A percentile compares a stretch with the other conserved stretches of the same genome.
Evolutionary conservation across 2,113 vertebrate species (phyloP).

Genomic region (Echinops telfairi): DNA sequence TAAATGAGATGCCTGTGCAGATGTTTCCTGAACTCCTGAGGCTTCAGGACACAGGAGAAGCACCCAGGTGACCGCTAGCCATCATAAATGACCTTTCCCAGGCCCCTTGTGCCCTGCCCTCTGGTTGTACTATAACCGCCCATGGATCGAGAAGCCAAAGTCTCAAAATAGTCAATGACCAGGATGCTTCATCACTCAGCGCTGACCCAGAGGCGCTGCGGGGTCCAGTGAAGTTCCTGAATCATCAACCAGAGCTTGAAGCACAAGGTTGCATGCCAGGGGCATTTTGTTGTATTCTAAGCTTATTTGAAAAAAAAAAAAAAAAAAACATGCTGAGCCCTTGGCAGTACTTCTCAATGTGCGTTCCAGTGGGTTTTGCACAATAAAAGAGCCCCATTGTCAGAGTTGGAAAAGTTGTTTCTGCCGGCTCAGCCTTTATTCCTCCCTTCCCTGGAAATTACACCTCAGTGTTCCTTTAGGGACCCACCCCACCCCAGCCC

Average conservation of each 20-base stretch:
- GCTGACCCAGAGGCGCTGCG: not conserved
- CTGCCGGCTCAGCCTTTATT: slow-evolving; percentile 55
- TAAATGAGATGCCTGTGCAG: not conserved
- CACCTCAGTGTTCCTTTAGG: slow-evolving; percentile 21
- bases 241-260: slow-evolving; percentile 50
- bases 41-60: not conserved
- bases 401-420: slow-evolving; percentile 56
- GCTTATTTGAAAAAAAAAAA: slow-evolving; percentile 58
- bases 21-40: not conserved
- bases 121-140: slow-evolving; percentile 27
- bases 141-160: slow-evolving; percentile 53
- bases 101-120: not conserved
- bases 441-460: slow-evolving; percentile 58
- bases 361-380: slow-evolving; percentile 67
- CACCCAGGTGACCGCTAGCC: fast-evolving
- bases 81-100: not conserved
- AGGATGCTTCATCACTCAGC: slow-evolving; percentile 38
- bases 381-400: slow-evolving; percentile 65
- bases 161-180: not conserved
- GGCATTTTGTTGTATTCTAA: slow-evolving; percentile 65
- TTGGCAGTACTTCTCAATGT: slow-evolving; percentile 61
- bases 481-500: not conserved
- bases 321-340: slow-evolving; percentile 49
- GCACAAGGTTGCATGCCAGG: not conserved
- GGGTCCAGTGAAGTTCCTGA: slow-evolving; percentile 14